Percentiles rank a stretch among this genome's conserved stretches.
Evolutionary conservation across 2,797 vertebrate genomes (phyloP).

Genomic region (Clamator glandarius): DNA sequence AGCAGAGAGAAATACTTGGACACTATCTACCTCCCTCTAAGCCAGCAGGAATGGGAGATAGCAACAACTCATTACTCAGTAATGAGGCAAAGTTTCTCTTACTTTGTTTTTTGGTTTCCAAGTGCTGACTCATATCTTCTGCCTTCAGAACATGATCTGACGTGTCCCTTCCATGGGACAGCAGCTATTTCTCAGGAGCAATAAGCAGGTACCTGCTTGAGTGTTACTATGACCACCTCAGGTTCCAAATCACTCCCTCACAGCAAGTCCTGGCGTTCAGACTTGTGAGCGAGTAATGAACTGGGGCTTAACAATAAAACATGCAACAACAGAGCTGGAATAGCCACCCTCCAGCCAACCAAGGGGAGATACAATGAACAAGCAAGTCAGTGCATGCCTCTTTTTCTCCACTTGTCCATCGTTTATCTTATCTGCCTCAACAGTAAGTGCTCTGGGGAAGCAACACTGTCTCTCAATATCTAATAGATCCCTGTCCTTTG

Average conservation of each 20-base stretch:
- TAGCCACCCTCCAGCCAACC: neutral
- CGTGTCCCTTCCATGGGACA: neutral
- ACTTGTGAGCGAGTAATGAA: neutral
- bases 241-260: neutral
- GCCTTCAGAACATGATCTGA: neutral
- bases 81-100: neutral
- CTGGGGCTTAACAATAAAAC: accelerated
- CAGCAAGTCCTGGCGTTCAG: neutral
- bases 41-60: neutral
- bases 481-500: neutral
- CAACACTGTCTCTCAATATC: accelerated
- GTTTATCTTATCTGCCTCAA: neutral
- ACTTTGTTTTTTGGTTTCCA: neutral
- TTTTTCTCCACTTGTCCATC: neutral
- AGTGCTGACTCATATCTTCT: neutral
- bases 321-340: neutral
- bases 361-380: neutral
- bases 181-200: neutral
- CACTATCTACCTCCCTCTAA: neutral
- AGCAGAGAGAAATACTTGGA: neutral
- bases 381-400: neutral
- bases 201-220: neutral
- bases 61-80: neutral
- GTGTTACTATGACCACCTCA: neutral
- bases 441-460: neutral